phyloP scores from a whole-genome alignment of 2,888 invertebrate genomes.

The Cristatella mucedo region DNA sequence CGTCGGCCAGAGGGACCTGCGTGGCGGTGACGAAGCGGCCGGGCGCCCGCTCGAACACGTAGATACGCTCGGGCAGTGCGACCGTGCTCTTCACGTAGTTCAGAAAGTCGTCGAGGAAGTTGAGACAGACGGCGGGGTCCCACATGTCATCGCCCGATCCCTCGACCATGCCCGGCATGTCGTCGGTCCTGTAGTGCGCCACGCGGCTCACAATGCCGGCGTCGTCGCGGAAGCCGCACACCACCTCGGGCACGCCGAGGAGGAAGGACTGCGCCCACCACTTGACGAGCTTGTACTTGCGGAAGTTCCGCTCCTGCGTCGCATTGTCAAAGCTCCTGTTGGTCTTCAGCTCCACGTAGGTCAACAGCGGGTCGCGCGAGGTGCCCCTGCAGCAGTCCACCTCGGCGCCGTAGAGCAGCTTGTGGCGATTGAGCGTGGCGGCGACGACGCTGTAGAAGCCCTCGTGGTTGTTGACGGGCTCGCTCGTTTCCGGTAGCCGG shows the following conservation, averaged over 20 bases:
- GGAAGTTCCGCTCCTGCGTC: slow-evolving; percentile 43
- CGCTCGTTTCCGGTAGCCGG: slow-evolving; percentile 36
- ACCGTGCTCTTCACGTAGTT: too few species aligned
- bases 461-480: slow-evolving; percentile 50
- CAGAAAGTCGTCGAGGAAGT: too few species aligned
- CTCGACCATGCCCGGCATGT: too few species aligned
- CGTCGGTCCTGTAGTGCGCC: slow-evolving; percentile 42
- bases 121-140: too few species aligned
- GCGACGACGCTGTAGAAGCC: slow-evolving; percentile 52
- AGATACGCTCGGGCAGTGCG: too few species aligned
- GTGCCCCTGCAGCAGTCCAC: slow-evolving; percentile 49
- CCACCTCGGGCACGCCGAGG: slow-evolving; percentile 50
- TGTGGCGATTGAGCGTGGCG: slow-evolving; percentile 46
- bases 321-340: slow-evolving; percentile 44
- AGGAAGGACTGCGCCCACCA: slow-evolving; percentile 69
- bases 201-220: slow-evolving; percentile 50
- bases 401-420: slow-evolving; percentile 56
- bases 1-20: too few species aligned
- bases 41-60: too few species aligned
- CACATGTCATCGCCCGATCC: too few species aligned
- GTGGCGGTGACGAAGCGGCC: too few species aligned
- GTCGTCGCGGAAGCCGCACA: slow-evolving; percentile 56
- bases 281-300: slow-evolving; percentile 43
- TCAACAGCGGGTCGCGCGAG: slow-evolving; percentile 28
- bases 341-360: slow-evolving; percentile 60